phyloP scores from a whole-genome alignment of 2,888 invertebrate species.

The Meteorus colon region DNA sequence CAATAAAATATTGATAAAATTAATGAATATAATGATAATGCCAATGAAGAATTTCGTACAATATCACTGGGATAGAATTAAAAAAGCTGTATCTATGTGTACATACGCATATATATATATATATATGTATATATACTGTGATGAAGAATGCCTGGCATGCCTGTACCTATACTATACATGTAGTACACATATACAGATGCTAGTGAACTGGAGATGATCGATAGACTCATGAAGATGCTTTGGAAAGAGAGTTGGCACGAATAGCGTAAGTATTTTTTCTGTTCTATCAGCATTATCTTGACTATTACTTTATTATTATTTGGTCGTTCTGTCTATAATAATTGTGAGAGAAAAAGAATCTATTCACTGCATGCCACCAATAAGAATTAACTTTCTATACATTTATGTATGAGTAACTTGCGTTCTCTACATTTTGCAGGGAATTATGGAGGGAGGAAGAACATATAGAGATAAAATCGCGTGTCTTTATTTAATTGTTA shows the following conservation, averaged over 20 bases:
- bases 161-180: constrained; percentile 27
- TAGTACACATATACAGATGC: not conserved
- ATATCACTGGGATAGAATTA: constrained; percentile 29
- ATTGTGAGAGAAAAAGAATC: not conserved
- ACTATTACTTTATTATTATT: not conserved
- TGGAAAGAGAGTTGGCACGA: constrained; percentile 25
- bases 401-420: constrained; percentile 24
- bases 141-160: constrained; percentile 38
- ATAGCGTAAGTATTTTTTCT: constrained; percentile 18
- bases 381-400: constrained; percentile 59
- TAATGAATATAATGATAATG: constrained; percentile 44
- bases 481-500: constrained; percentile 23
- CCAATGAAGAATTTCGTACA: constrained; percentile 30
- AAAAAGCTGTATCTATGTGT: constrained; percentile 24
- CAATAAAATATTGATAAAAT: constrained; percentile 34
- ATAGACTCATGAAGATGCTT: constrained; percentile 40
- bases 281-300: constrained; percentile 5
- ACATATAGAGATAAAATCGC: constrained; percentile 43
- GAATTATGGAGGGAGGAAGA: constrained; percentile 44
- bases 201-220: constrained; percentile 34
- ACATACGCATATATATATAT: not conserved
- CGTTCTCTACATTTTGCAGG: constrained; percentile 57
- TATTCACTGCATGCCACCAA: constrained; percentile 49
- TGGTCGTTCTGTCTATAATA: not conserved
- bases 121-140: not conserved